Evolutionary conservation across 2,888 invertebrate genomes (phyloP), one percentile per base, ranked within the genome.

Genomic region (Pardosa pseudoannulata): DNA sequence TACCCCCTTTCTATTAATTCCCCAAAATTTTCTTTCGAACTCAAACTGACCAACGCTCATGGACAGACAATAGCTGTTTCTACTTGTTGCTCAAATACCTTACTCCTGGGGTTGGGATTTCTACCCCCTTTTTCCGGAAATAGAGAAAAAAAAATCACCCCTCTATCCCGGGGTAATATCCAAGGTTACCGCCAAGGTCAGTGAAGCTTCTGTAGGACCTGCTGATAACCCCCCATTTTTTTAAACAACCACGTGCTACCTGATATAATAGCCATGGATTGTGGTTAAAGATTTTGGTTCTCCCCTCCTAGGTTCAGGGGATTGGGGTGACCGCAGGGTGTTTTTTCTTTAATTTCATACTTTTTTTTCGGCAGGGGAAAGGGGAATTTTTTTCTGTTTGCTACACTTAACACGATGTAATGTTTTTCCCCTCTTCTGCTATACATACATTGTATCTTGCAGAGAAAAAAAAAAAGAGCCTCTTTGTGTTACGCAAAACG

Each of bases 101-200:
- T 32, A 32, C 67, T 32, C 19, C 36, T 32, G 67, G 32, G 67
- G 32, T 19, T 32, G n/a, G 27, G 32, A 32, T 28, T 67, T 32
- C 67, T 11, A 11, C 13, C 36, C 67, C 67, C 32, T 36, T 67
- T 67, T 67, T 36, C 67, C 5, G 67, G 67, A 67, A 67, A 67
- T 28, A 6, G 32, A 32, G n/a, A n/a, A n/a, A 32, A 67, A 67
- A 67, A 36, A 9, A 9, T 32, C 32, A 19, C 67, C 32, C 67
- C 23, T 67, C 7, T n/a, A 67, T 36, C 67, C 67, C 32, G n/a
- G 67, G 67, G 13, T 32, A 56, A 36, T 32, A 6, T 27, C 23
- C 67, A 67, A 67, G 67, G 67, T 67, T 23, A 28, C n/a, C 7
- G 13, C 23, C 32, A 67, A 67, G 67, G 67, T 67, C 67, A 36